Evolutionary conservation across 2,888 invertebrate species (phyloP), one percentile per base, ranked within the genome.

Genomic region (Schrankia costaestrigalis): DNA sequence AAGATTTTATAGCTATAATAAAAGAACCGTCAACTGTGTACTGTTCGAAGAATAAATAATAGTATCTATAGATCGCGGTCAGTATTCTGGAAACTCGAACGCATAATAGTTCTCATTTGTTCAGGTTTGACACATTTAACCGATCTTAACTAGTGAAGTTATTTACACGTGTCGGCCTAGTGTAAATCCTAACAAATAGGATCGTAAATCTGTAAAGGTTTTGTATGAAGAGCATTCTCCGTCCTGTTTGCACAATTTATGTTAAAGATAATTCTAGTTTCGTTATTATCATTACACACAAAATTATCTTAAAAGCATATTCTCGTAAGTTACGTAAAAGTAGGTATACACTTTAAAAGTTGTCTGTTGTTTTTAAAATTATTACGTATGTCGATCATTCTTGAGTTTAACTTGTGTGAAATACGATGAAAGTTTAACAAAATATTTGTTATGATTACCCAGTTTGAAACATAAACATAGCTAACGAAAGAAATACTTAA

Each of bases 11-110:
- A 78, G 78, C 80, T 67, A 70, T 81, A 83, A 85, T 87, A 87
- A 87, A 87, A 83, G 75, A 78, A 78, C 80, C 76, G 85, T 84
- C 84, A 77, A 82, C 82, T 58, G 68, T 71, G 72, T 69, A 70
- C 68, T 67, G 67, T 75, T 70, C 71, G 58, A 42, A 64, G 76
- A 82, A 79, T 79, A 80, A 80, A 81, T 75, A 81, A 68, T 68
- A n/a, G n/a, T n/a, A n/a, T n/a, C n/a, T n/a, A 65, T 63, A 68
- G 66, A 71, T 54, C 75, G 72, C 73, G 78, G 71, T 65, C 69
- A 71, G 73, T 68, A 73, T 84, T 75, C 71, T 75, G 65, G 66
- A 68, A 74, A 65, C 62, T 63, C 60, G 58, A 53, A 56, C 61
- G 62, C 65, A 65, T 62, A 72, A 72, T 70, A 64, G 56, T 59